Evolutionary conservation across 1,140 invertebrate species (phyloP), one percentile per base, ranked within the genome.

Genomic region (Drosophila ambigua): DNA sequence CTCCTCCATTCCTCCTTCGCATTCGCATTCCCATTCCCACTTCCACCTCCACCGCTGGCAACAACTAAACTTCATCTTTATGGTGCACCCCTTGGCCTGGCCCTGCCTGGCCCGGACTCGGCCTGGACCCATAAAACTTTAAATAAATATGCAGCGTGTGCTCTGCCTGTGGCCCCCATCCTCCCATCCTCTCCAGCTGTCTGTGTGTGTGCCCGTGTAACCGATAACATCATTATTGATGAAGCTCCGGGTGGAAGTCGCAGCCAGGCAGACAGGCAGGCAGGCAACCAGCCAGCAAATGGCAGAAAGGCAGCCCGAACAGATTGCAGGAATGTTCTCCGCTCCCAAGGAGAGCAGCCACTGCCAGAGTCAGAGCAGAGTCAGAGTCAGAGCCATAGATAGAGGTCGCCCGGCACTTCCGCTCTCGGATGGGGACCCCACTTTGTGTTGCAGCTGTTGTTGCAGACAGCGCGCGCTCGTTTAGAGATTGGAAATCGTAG

Each of bases 211-310:
- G 71, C 61, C 77, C 80, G 72, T 61, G 81, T 85, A 85, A 85
- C 82, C 78, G 82, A 87, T 87, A 87, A 87, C 82, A 87, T 87
- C 82, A 87, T 87, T 87, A 87, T 87, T 87, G 82, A 87, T 87
- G 82, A 87, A 87, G 82, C 78, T 69, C 67, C 77, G 78, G 78
- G 71, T 60, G 75, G 72, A 51, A 73, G 63, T 76, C 61, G 52
- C 71, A 74, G 50, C 13, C 44, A 45, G 48, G 31, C 53, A 55
- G 39, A 2, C 23, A 28, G 26, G 5, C 49, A 43, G 57, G 46
- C 44, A 83, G 26, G 20, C 66, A 80, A 67, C 80, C 57, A 79
- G 54, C 57, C 53, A 57, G 71, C 61, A 75, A 69, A 69, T 69
- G 74, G 68, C 73, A 84, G 75, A 77, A 83, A 83, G 75, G 80